These are phyloP conservation scores for Phymorhynchus buccinoides DNA, from an alignment of 1,140 invertebrate genomes.

Conservation along the genomic window DNA sequence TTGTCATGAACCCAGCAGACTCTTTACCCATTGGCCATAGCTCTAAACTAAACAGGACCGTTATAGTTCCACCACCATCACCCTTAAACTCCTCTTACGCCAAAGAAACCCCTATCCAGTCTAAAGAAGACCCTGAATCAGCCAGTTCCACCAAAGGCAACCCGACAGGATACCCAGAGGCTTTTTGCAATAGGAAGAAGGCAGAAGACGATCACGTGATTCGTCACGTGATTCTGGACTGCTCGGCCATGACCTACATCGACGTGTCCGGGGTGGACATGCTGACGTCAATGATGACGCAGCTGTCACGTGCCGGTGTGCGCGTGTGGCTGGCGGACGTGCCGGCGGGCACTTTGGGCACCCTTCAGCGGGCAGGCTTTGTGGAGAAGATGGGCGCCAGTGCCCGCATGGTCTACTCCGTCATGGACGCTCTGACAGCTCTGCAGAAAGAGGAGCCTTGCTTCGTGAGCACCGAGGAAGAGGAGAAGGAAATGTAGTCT, in stretches of 20 bases:
- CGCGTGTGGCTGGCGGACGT: conserved; percentile 47
- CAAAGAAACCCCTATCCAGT: not conserved
- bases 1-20: conserved; percentile 40
- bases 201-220: conserved; percentile 21
- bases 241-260: conserved; percentile 61
- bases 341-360: conserved; percentile 35
- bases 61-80: not conserved
- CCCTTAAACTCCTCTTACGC: not conserved
- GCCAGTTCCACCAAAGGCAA: too few species aligned
- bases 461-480: not conserved
- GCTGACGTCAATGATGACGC: conserved; percentile 52
- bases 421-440: not conserved
- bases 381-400: conserved; percentile 37
- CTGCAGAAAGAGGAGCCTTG: not conserved
- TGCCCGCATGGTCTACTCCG: not conserved
- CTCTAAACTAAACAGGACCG: not conserved
- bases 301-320: conserved; percentile 46
- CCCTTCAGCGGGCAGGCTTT: conserved; percentile 45
- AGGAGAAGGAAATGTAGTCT: not conserved
- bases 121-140: not conserved
- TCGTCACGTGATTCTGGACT: conserved; percentile 62
- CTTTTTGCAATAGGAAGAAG: not conserved
- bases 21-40: too few species aligned
- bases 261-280: conserved; percentile 63
- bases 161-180: too few species aligned